phyloP scores from a whole-genome alignment of 2,888 invertebrate species.

The Nemurella pictetii region DNA sequence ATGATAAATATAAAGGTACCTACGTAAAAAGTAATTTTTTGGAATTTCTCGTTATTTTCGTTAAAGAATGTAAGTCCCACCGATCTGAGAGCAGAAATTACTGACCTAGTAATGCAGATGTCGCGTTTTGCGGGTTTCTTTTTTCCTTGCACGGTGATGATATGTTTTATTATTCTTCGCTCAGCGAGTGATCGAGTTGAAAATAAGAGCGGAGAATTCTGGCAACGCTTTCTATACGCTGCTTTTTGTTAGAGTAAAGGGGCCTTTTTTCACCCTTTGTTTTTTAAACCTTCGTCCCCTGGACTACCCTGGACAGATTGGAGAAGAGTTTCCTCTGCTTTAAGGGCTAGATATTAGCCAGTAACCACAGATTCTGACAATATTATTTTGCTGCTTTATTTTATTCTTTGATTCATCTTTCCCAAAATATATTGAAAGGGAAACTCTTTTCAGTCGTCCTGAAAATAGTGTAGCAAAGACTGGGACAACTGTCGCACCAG shows the following conservation, averaged over 20 bases:
- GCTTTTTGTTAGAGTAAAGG: neutral
- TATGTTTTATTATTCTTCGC: neutral
- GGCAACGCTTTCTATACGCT: neutral
- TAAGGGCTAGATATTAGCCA: neutral
- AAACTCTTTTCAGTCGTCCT: neutral
- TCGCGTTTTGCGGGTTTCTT: neutral
- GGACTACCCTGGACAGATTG: neutral
- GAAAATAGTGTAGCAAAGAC: neutral
- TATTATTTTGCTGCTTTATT: neutral
- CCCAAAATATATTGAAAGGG: neutral
- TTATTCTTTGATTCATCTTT: neutral
- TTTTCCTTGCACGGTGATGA: neutral
- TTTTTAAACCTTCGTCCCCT: neutral
- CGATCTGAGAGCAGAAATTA: too few relatives aligned
- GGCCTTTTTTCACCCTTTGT: conserved; percentile 1
- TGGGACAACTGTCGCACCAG: neutral
- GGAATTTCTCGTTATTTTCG: too few relatives aligned
- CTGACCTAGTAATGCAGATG: neutral
- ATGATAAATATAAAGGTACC: too few relatives aligned
- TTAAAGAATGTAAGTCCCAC: too few relatives aligned
- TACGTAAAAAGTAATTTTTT: too few relatives aligned
- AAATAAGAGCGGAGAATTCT: neutral
- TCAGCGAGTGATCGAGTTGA: neutral
- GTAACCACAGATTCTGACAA: neutral
- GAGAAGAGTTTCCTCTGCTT: neutral